Evolutionary conservation across 2,888 invertebrate species (phyloP).

Genomic region (Syrista parreyssii): DNA sequence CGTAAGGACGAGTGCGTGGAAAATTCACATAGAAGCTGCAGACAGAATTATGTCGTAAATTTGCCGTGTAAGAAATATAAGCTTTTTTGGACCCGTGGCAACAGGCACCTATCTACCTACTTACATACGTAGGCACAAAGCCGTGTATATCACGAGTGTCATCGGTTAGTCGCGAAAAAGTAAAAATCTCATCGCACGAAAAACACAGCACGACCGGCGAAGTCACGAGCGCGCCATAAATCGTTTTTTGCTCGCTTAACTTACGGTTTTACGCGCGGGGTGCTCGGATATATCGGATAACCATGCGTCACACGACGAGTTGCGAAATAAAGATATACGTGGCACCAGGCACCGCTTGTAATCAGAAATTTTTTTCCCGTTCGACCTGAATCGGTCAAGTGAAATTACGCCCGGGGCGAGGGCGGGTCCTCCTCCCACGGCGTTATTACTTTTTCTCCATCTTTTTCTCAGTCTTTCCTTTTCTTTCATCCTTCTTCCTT

Average conservation of each 20-base stretch:
- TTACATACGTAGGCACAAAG: not conserved
- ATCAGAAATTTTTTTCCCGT: conserved; percentile 34
- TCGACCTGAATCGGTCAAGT: conserved; percentile 56
- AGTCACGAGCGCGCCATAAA: conserved; percentile 1
- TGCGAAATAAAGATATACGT: conserved; percentile 48
- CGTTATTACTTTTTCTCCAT: conserved; percentile 13
- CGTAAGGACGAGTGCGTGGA: not conserved
- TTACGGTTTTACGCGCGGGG: conserved; percentile 4
- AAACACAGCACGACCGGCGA: not conserved
- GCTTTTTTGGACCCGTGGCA: not conserved
- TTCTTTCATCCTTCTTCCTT: conserved; percentile 9
- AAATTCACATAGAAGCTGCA: not conserved
- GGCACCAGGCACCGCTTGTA: conserved; percentile 32
- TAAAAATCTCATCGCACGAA: not conserved
- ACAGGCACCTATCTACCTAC: not conserved
- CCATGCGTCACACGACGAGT: conserved; percentile 36
- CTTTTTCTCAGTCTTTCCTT: conserved; percentile 7
- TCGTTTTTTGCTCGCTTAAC: conserved; percentile 4
- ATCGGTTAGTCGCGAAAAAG: not conserved
- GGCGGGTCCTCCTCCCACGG: conserved; percentile 44
- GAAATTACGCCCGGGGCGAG: conserved; percentile 58
- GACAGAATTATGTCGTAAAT: not conserved
- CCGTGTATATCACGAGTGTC: not conserved
- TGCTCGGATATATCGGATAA: conserved; percentile 34
- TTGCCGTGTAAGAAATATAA: not conserved